Evolutionary conservation across 1,140 invertebrate genomes (phyloP), one percentile per base, ranked within the genome.

Genomic region (Ericerus pela): DNA sequence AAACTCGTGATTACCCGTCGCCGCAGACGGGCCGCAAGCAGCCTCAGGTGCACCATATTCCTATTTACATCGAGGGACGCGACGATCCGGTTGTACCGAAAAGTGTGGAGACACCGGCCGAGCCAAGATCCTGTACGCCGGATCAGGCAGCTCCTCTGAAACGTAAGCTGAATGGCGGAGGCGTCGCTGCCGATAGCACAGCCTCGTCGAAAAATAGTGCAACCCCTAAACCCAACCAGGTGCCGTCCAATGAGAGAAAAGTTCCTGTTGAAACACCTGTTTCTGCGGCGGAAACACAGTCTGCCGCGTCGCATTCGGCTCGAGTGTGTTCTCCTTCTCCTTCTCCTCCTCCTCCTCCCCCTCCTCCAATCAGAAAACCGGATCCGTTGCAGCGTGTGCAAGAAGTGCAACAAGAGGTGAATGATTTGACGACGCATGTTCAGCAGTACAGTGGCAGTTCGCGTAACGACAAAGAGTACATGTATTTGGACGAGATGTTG

Each of bases 401-500:
- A 58, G 70, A 73, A 26, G 84, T 94, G 41, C 79, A 88, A 65
- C 78, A 80, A 18, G 87, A 92, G 61, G 84, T 92, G 0, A 75
- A 84, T 26, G 77, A 82, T 22, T 73, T 91, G 1, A 81, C 83
- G 71, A 74, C 74, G 14, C 75, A 84, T 63, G 87, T 95, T 6
- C 82, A 88, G 59, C 72, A 77, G 53, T 94, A 58, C 20, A n/a
- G 14, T n/a, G 89, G 88, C 2, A 74, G 72, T 53, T 76, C 76
- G 2, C 77, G 79, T 61, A 77, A 77, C 61, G 84, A 92, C 63
- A 94, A 93, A 68, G 75, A 85, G 54, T 96, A 91, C 64, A 73
- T 87, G 27, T 92, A 82, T 67, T 68, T 96, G 37, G 92, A 96
- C 67, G 92, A 96, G 70, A 95, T 95, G 90, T 70, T 96, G 14